Conservation (phyloP, 2,797 vertebrate genomes). For the Chanos chanos region DNA sequence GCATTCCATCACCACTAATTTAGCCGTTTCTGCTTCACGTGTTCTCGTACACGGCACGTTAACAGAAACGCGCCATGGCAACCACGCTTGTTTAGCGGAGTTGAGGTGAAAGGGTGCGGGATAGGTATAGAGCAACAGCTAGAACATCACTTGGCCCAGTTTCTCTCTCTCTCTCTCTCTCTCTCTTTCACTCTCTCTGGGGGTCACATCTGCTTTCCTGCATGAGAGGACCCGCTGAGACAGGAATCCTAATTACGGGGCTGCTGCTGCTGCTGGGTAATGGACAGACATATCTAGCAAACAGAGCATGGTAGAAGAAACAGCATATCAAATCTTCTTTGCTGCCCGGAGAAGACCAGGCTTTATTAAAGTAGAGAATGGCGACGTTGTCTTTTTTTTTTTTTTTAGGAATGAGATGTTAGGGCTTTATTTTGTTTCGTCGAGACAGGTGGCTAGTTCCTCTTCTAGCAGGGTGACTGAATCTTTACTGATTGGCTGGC, state of each 20-base stretch:
- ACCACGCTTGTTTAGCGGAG: conserved; percentile 51
- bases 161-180: conserved; percentile 48
- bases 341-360: neutral
- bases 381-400: no score
- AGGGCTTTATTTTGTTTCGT: no score
- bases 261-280: conserved; percentile 60
- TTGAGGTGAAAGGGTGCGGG: conserved; percentile 49
- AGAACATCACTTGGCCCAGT: conserved; percentile 32
- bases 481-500: no score
- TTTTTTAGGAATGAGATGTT: no score
- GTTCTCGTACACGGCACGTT: conserved; percentile 54
- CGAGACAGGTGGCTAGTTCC: no score
- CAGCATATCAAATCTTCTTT: conserved; percentile 7
- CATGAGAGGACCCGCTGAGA: conserved; percentile 63
- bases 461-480: no score
- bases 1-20: neutral
- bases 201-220: conserved; percentile 76
- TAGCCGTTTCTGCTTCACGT: neutral
- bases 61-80: conserved; percentile 58
- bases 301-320: neutral
- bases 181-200: conserved; percentile 47
- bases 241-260: conserved; percentile 76
- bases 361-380: conserved; percentile 3
- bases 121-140: conserved; percentile 30
- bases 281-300: conserved; percentile 64